These are phyloP conservation scores for Cephonodes hylas DNA, from an alignment of 2,888 invertebrate genomes.

Conservation along the genomic window DNA sequence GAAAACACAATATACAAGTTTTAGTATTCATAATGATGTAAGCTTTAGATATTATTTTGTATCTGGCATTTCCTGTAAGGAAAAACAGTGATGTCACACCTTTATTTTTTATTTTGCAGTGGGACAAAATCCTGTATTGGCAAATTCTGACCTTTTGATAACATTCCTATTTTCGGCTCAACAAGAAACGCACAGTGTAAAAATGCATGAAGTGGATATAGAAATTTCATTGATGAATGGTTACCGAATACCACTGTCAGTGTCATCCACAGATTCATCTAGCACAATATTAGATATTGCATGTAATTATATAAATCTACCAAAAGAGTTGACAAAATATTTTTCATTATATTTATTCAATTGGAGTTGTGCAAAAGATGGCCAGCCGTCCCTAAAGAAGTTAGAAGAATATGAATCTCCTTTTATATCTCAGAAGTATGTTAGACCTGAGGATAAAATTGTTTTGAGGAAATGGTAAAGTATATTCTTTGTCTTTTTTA, in stretches of 20 bases:
- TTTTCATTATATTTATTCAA: constrained; percentile 95
- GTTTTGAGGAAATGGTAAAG: constrained; percentile 94
- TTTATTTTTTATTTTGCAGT: constrained; percentile 75
- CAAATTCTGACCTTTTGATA: constrained; percentile 89
- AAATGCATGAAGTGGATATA: constrained; percentile 86
- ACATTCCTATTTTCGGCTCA: constrained; percentile 95
- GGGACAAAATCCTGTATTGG: constrained; percentile 92
- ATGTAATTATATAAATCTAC: constrained; percentile 89
- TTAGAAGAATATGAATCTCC: constrained; percentile 99
- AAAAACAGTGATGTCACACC: not conserved
- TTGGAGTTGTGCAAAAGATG: constrained; percentile 86
- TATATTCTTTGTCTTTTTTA: constrained; percentile 42
- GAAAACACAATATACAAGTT: too few relatives aligned
- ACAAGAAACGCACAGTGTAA: constrained; percentile 89
- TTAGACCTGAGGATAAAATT: constrained; percentile 87
- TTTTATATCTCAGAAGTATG: constrained; percentile 92
- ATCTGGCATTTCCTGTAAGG: not conserved
- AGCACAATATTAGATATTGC: constrained; percentile 90
- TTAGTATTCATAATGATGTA: too few relatives aligned
- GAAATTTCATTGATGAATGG: constrained; percentile 94
- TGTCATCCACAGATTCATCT: constrained; percentile 92
- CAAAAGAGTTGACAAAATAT: constrained; percentile 89
- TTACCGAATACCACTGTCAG: constrained; percentile 89
- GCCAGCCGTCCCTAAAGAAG: constrained; percentile 89
- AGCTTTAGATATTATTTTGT: too few relatives aligned